Evolutionary conservation across 1,140 invertebrate species (phyloP).

Genomic region (Diachasma alloeum): DNA sequence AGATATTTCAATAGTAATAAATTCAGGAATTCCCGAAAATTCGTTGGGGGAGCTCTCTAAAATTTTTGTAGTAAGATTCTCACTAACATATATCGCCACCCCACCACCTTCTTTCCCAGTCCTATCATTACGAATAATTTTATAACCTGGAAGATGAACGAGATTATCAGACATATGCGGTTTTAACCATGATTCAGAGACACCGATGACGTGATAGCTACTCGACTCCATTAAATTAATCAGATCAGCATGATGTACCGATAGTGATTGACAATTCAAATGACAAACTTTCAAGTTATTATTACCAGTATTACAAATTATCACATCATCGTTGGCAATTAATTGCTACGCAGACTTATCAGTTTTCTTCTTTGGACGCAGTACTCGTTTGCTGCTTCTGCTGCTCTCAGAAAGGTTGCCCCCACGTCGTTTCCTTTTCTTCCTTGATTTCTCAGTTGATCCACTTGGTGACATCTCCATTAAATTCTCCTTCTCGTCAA

Average conservation of each 20-base stretch:
- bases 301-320: too few relatives aligned
- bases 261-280: background rate
- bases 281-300: background rate
- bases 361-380: too few relatives aligned
- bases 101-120: conserved; percentile 8
- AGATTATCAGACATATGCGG: background rate
- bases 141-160: background rate
- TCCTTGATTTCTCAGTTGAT: too few relatives aligned
- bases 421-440: too few relatives aligned
- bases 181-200: conserved; percentile 15
- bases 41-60: background rate
- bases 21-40: background rate
- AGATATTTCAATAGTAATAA: background rate
- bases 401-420: too few relatives aligned
- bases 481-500: too few relatives aligned
- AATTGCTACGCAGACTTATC: too few relatives aligned
- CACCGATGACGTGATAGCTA: background rate
- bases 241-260: background rate
- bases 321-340: too few relatives aligned
- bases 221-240: background rate
- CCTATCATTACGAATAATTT: conserved; percentile 4
- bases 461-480: too few relatives aligned
- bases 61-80: background rate
- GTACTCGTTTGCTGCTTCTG: too few relatives aligned
- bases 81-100: background rate